These are phyloP conservation scores for Perca schrenkii DNA, from an alignment of 2,113 vertebrate genomes.

Conservation along the genomic window DNA sequence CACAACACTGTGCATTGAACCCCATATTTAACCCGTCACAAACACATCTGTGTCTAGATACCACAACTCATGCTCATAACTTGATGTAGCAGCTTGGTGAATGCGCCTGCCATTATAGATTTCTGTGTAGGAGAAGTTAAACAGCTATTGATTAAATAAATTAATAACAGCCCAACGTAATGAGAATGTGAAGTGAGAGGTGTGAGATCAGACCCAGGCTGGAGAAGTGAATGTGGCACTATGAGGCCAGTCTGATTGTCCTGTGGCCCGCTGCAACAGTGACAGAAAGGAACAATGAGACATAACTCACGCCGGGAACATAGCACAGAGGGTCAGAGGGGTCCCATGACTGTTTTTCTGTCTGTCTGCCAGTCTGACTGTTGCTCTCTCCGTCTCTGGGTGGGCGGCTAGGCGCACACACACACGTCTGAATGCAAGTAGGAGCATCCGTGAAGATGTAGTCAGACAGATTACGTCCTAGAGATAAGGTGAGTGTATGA, in stretches of 20 bases:
- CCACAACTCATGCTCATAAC: slow-evolving; percentile 16
- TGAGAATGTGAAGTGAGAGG: slow-evolving; percentile 70
- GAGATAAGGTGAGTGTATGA: slow-evolving; percentile 9
- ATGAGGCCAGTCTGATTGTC: slow-evolving; percentile 66
- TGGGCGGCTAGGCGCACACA: neutral
- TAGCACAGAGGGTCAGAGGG: slow-evolving; percentile 51
- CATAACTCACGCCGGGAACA: slow-evolving; percentile 45
- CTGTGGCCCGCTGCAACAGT: slow-evolving; percentile 28
- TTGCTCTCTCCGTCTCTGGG: slow-evolving; percentile 25
- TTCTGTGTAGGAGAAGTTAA: slow-evolving; percentile 18
- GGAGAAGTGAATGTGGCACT: slow-evolving; percentile 66
- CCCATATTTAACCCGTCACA: slow-evolving; percentile 7
- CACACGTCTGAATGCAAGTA: slow-evolving; percentile 13
- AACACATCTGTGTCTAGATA: slow-evolving; percentile 6
- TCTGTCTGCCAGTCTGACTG: slow-evolving; percentile 14
- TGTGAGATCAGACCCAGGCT: slow-evolving; percentile 59
- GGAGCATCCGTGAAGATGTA: slow-evolving; percentile 20
- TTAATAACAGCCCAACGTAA: slow-evolving; percentile 66
- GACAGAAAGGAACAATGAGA: slow-evolving; percentile 65
- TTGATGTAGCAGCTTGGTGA: slow-evolving; percentile 32
- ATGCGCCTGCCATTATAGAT: slow-evolving; percentile 47
- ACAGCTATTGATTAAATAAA: slow-evolving; percentile 74
- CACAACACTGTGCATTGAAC: neutral
- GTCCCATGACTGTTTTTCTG: slow-evolving; percentile 50
- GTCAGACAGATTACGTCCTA: slow-evolving; percentile 16